A percentile compares a stretch with the other conserved stretches of the same genome.
Evolutionary conservation across 2,888 invertebrate genomes (phyloP).

Genomic region (Onthophagus sagittarius): DNA sequence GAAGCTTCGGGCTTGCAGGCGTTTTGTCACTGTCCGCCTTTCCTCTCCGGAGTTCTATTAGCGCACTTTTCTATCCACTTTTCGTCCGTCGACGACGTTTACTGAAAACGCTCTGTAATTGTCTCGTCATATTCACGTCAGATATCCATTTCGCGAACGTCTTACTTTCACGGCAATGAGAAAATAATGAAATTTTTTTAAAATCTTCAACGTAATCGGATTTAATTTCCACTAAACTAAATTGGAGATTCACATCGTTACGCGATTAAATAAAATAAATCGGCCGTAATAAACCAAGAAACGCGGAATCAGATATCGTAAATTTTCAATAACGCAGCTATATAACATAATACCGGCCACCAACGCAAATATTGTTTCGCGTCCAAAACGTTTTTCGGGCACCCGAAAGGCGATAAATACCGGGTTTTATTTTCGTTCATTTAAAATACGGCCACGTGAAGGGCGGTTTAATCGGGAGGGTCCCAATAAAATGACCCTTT

Average conservation of each 20-base stretch:
- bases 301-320: neutral
- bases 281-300: neutral
- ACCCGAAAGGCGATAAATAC: conserved; percentile 1
- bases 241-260: no score
- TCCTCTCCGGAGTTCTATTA: conserved; percentile 8
- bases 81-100: neutral
- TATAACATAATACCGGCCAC: neutral
- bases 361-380: neutral
- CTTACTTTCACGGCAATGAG: neutral
- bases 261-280: neutral
- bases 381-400: neutral
- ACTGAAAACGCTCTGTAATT: neutral
- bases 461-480: conserved; percentile 10
- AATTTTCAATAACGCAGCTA: neutral
- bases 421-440: conserved; percentile 2
- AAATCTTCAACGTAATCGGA: no score
- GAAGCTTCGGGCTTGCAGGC: neutral
- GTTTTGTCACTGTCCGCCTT: conserved; percentile 12
- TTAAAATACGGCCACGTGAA: conserved; percentile 10
- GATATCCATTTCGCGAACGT: neutral
- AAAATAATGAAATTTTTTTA: neutral
- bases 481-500: conserved; percentile 5
- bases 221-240: no score
- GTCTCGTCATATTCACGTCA: conserved; percentile 6
- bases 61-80: conserved; percentile 7